phyloP scores from a whole-genome alignment of 2,797 vertebrate genomes.

The Babyrousa celebensis region DNA sequence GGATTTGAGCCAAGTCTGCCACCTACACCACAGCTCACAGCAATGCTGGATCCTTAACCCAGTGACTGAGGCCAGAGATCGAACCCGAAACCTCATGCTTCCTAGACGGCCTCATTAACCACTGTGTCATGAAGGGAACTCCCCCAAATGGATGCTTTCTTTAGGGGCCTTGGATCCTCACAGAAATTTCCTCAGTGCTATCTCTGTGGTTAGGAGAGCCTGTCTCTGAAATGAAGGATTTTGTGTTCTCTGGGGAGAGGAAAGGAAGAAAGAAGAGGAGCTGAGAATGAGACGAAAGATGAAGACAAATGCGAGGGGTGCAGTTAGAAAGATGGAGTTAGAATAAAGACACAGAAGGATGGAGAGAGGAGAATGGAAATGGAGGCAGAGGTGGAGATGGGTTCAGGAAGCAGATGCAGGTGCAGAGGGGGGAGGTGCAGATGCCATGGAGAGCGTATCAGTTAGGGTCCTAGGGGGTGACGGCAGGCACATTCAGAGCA shows the following conservation, averaged over 20 bases:
- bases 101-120: no score
- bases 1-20: no score
- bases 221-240: neutral
- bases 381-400: neutral
- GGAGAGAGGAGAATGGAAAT: neutral
- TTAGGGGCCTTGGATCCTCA: neutral
- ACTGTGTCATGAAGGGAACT: no score
- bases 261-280: neutral
- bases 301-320: no score
- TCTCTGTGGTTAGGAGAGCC: accelerated
- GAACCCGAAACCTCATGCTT: no score
- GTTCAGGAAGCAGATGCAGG: neutral
- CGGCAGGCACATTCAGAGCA: neutral
- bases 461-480: neutral
- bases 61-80: no score
- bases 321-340: neutral
- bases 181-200: accelerated
- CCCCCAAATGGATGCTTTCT: neutral
- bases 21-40: no score
- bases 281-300: neutral
- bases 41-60: no score
- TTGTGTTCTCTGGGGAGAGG: neutral
- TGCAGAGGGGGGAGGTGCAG: accelerated
- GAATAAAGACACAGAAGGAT: neutral
- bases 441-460: accelerated